Conservation (phyloP, 2,113 vertebrate genomes). For the Tetrao urogallus region DNA sequence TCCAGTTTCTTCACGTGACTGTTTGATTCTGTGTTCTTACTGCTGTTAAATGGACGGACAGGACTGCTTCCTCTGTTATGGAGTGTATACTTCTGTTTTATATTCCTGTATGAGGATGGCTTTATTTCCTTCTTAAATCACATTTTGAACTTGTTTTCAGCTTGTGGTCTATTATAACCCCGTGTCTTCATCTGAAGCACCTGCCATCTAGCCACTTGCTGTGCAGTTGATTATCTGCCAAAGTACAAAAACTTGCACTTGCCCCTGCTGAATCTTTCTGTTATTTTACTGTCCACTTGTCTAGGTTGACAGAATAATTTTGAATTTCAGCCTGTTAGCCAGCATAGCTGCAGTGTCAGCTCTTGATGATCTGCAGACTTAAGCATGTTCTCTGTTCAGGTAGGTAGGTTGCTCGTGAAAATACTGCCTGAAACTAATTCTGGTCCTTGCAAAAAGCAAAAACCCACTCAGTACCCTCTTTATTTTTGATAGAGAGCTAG, state of each 20-base stretch:
- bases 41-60: not conserved
- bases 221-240: not conserved
- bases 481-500: not conserved
- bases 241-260: rapidly evolving
- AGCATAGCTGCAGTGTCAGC: not conserved
- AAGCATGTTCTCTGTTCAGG: not conserved
- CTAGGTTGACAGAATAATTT: not conserved
- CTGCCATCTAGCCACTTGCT: not conserved
- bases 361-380: not conserved
- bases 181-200: not conserved
- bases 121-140: not conserved
- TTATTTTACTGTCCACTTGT: not conserved
- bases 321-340: not conserved
- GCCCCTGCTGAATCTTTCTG: not conserved
- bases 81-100: not conserved
- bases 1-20: not conserved
- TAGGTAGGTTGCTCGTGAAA: not conserved
- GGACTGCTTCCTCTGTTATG: not conserved
- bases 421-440: not conserved
- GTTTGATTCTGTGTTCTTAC: not conserved
- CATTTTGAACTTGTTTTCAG: not conserved
- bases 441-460: not conserved
- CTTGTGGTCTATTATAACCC: not conserved
- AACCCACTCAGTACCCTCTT: not conserved
- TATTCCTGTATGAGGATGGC: not conserved